These are phyloP conservation scores for Tipula helvola DNA, from an alignment of 2,888 invertebrate genomes.

Conservation along the genomic window DNA sequence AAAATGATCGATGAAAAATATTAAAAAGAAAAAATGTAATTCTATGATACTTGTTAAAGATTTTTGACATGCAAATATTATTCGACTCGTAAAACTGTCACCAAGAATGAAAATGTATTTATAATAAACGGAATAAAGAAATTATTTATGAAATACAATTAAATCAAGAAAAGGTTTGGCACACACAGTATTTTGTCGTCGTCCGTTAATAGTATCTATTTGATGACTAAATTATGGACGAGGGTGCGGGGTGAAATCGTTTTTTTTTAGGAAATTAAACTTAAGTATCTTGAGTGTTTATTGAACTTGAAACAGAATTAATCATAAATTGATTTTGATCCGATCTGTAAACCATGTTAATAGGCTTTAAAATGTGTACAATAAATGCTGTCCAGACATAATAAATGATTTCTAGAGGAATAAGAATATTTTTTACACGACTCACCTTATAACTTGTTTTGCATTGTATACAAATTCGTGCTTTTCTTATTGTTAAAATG, in stretches of 20 bases:
- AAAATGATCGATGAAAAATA: slow-evolving; percentile 7
- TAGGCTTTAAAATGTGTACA: neutral
- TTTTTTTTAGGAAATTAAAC: neutral
- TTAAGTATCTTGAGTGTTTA: too few species aligned
- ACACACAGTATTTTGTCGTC: neutral
- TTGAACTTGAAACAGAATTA: neutral
- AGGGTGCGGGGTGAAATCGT: neutral
- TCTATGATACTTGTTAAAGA: neutral
- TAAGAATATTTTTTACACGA: neutral
- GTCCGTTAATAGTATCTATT: neutral
- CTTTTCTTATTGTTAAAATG: neutral
- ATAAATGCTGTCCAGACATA: neutral
- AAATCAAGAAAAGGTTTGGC: slow-evolving; percentile 1
- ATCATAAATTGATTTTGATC: neutral
- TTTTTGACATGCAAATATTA: slow-evolving; percentile 9
- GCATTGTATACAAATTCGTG: neutral
- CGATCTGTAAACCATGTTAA: neutral
- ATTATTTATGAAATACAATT: neutral
- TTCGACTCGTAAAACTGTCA: slow-evolving; percentile 4
- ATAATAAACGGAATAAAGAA: neutral
- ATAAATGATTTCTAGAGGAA: neutral
- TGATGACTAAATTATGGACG: neutral
- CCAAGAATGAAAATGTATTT: neutral
- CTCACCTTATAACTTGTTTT: neutral
- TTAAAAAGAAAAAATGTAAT: neutral